These are phyloP conservation scores for Drosophila siamana DNA, from an alignment of 2,888 invertebrate genomes.

Conservation along the genomic window DNA sequence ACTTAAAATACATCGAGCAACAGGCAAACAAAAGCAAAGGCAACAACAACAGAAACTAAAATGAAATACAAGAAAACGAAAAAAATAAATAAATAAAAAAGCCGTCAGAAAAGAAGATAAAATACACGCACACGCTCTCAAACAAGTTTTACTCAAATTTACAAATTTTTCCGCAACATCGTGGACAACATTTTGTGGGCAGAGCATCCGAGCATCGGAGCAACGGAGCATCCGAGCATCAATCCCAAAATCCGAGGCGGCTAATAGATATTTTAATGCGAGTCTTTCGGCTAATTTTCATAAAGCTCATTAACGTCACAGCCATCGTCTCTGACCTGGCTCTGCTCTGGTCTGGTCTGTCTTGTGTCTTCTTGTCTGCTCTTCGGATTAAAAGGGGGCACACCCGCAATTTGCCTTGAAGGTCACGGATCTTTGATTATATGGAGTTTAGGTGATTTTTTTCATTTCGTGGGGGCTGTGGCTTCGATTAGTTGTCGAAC, in stretches of 20 bases:
- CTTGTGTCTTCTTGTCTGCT: not conserved
- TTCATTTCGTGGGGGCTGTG: too few species aligned
- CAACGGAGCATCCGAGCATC: not conserved
- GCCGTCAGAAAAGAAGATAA: slow-evolving; percentile 35
- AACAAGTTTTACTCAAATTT: slow-evolving; percentile 81
- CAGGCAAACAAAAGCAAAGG: slow-evolving; percentile 19
- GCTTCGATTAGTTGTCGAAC: slow-evolving; percentile 9
- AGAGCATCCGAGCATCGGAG: slow-evolving; percentile 6
- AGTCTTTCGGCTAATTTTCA: slow-evolving; percentile 47
- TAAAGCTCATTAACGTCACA: slow-evolving; percentile 37
- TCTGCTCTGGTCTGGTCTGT: not conserved
- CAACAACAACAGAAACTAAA: not conserved
- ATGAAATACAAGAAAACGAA: slow-evolving; percentile 14
- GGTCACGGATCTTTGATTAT: slow-evolving; percentile 33
- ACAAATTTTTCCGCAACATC: slow-evolving; percentile 67
- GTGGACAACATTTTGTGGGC: slow-evolving; percentile 54
- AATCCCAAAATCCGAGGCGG: slow-evolving; percentile 30
- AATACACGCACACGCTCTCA: slow-evolving; percentile 51
- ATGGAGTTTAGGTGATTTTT: not conserved
- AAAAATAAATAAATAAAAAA: slow-evolving; percentile 37
- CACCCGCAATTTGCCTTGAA: slow-evolving; percentile 40
- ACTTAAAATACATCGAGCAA: slow-evolving; percentile 47
- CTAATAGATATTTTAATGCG: slow-evolving; percentile 47
- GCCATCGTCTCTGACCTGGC: not conserved
- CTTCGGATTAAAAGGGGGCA: slow-evolving; percentile 5